Evolutionary conservation across 2,888 invertebrate genomes (phyloP), one percentile per base, ranked within the genome.

Genomic region (Patella caerulea): DNA sequence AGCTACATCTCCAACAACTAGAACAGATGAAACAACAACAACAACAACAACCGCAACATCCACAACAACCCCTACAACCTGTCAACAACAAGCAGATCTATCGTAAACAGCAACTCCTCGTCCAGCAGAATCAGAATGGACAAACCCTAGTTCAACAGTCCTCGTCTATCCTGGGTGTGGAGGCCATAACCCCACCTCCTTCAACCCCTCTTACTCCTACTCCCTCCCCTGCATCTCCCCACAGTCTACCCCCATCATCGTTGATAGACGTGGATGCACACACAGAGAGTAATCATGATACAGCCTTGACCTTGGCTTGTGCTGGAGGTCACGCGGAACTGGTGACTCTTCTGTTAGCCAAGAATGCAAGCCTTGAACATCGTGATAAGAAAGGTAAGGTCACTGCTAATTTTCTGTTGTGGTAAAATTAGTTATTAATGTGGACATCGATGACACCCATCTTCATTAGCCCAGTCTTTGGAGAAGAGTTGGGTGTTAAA

Each of bases 221-320:
- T 79, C 87, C 88, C 17, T 88, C 88, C 15, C 88, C 89, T 55
- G 87, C 87, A 2, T 87, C 88, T 2, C 88, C 88, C 2, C 87
- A 84, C 72, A 85, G 84, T 72, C 84, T 86, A 55, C 88, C 90
- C 19, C 88, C 90, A 17, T 86, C 88, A 75, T 87, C 89, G 3
- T 83, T 85, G 24, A 86, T 92, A 52, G 98, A 99, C 92, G 96
- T 99, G 83, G 98, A 99, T 93, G 97, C 97, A 11, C 97, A 98
- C 93, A 99, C 99, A 0, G 99, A 99, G 92, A 97, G 97, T 88
- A 99, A 99, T 93, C 98, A 98, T 92, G 99, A 99, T 93, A 99
- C 99, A 5, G 98, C 99, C 76, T 93, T 99, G 78, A 99, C 99
- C 56, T 94, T 99, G 81, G 99, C 99, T 73, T 98, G 98, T 92